Evolutionary conservation across 2,797 vertebrate genomes (phyloP).

Genomic region (Acanthurus leucopareius): DNA sequence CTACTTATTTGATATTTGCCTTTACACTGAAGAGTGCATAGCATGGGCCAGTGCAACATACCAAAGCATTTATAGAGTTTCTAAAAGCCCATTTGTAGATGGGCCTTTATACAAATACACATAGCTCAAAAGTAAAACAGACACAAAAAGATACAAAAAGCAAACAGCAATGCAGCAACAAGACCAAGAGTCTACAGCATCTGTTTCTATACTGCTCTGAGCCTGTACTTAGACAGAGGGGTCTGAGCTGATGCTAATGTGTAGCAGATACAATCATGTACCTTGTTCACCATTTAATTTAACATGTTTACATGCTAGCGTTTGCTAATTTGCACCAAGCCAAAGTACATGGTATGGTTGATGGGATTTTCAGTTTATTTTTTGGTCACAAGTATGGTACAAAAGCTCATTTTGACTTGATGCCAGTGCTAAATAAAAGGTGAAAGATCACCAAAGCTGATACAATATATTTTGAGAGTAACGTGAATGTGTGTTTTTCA

Average conservation of each 20-base stretch:
- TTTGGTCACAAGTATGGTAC: not conserved
- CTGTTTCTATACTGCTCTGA: not conserved
- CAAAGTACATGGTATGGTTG: not conserved
- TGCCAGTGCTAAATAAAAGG: not conserved
- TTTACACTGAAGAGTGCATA: not conserved
- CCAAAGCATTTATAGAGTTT: not conserved
- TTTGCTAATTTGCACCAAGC: not conserved
- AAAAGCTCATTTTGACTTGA: not conserved
- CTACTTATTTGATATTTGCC: slow-evolving; percentile 3
- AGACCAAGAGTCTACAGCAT: not conserved
- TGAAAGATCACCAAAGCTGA: not conserved
- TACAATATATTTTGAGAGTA: not conserved
- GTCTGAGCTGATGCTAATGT: not conserved
- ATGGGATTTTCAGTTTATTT: not conserved
- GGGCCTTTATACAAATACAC: not conserved
- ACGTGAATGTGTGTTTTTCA: not conserved
- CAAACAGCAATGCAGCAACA: not conserved
- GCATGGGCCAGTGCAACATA: not conserved
- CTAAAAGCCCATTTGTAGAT: not conserved
- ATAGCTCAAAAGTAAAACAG: not conserved
- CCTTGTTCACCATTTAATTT: not conserved
- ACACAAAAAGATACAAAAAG: too few species aligned
- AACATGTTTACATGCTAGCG: not conserved
- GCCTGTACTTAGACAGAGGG: not conserved
- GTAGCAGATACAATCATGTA: not conserved